Evolutionary conservation across 2,797 vertebrate genomes (phyloP).

Genomic region (Nasua narica): DNA sequence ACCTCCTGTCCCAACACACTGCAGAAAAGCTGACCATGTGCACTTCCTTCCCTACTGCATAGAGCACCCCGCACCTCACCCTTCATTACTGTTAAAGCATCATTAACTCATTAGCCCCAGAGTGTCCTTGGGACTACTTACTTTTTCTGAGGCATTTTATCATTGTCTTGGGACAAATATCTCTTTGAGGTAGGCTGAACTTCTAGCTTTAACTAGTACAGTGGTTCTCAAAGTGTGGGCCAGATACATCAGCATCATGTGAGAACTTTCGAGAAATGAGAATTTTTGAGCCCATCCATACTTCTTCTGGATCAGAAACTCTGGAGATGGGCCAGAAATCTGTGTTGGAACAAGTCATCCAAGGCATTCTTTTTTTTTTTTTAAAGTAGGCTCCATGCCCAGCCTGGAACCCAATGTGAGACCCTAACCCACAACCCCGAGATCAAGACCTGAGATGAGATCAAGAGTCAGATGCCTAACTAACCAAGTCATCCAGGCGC

Average conservation of each 20-base stretch:
- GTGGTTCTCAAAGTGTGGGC: background rate
- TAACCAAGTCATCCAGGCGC: background rate
- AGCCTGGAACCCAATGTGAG: background rate
- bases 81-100: background rate
- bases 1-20: constrained; percentile 55
- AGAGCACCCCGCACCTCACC: background rate
- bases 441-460: background rate
- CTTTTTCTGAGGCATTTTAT: background rate
- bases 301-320: background rate
- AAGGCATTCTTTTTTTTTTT: background rate
- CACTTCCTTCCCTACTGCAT: constrained; percentile 58
- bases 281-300: background rate
- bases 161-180: background rate
- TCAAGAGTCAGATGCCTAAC: background rate
- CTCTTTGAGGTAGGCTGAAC: no score
- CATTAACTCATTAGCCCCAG: background rate
- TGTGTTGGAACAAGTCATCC: background rate
- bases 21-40: constrained; percentile 52
- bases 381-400: background rate
- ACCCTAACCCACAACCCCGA: background rate
- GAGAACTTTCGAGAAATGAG: background rate
- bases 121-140: background rate
- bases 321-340: background rate
- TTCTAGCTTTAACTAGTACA: background rate
- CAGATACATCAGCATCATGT: background rate